Conservation (phyloP, 2,888 invertebrate genomes). For the Autographa pulchrina region DNA sequence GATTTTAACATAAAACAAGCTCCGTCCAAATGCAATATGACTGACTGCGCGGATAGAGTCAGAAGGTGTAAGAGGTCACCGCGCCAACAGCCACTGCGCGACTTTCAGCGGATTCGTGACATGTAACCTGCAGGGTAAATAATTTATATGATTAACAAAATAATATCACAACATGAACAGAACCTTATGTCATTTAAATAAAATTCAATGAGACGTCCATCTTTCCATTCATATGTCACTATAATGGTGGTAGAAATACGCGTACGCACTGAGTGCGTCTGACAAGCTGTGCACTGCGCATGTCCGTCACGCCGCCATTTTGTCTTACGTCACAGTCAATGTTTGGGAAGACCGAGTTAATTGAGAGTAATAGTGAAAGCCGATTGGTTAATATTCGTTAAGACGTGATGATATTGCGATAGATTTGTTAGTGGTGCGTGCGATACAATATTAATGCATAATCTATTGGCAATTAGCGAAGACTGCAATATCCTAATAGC, state of each 20-base stretch:
- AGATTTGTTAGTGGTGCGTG: conserved; percentile 1
- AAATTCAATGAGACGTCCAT: not conserved
- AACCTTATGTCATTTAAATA: not conserved
- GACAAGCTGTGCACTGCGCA: not conserved
- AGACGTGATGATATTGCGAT: not conserved
- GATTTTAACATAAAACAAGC: too few species aligned
- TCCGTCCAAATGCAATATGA: too few species aligned
- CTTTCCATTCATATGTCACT: conserved; percentile 1
- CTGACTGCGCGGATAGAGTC: too few species aligned
- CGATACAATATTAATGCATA: not conserved
- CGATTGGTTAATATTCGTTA: conserved; percentile 3
- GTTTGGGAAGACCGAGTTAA: not conserved
- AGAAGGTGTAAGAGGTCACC: too few species aligned
- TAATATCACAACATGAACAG: too few species aligned
- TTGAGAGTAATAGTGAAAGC: conserved; percentile 6
- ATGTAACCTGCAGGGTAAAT: too few species aligned
- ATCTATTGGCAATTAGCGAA: not conserved
- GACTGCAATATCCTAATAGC: not conserved
- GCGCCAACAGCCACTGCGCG: too few species aligned
- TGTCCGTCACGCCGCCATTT: not conserved
- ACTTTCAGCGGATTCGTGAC: too few species aligned
- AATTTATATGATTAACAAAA: too few species aligned
- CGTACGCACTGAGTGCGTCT: not conserved
- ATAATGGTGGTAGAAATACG: not conserved
- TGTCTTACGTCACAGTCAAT: conserved; percentile 3